These are phyloP conservation scores for Ectropis crepuscularia DNA, from an alignment of 2,888 invertebrate genomes.

Conservation along the genomic window DNA sequence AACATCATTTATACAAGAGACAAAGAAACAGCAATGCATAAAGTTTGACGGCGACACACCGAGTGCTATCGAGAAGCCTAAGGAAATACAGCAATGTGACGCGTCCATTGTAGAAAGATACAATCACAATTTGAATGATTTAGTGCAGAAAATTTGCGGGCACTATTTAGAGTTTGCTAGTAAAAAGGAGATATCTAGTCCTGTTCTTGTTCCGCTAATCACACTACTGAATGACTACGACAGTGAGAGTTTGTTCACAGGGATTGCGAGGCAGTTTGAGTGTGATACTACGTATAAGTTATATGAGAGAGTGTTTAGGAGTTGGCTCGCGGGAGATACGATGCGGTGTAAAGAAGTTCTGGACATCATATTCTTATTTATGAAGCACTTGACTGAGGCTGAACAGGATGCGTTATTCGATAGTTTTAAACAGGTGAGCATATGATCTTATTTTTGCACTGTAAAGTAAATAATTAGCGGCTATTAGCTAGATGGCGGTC, in stretches of 20 bases:
- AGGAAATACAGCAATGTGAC: conserved; percentile 40
- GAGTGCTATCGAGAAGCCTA: not conserved
- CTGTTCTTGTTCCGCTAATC: conserved; percentile 80
- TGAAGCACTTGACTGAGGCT: conserved; percentile 79
- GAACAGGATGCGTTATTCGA: conserved; percentile 84
- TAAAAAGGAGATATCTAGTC: conserved; percentile 62
- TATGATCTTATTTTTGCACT: not conserved
- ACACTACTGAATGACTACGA: conserved; percentile 85
- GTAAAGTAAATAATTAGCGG: too few relatives aligned
- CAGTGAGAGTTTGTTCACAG: conserved; percentile 79
- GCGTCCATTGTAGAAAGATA: conserved; percentile 59
- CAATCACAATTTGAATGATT: conserved; percentile 68
- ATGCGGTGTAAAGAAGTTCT: conserved; percentile 83
- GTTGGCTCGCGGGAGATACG: conserved; percentile 80
- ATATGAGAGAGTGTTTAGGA: conserved; percentile 65
- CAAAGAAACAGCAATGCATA: conserved; percentile 57
- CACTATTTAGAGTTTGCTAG: conserved; percentile 84
- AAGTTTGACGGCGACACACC: conserved; percentile 57
- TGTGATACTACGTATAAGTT: conserved; percentile 52
- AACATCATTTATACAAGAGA: conserved; percentile 49
- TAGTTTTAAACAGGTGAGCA: conserved; percentile 82
- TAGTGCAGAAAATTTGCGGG: conserved; percentile 75
- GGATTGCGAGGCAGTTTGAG: conserved; percentile 66
- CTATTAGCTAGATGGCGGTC: too few relatives aligned
- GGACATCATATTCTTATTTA: conserved; percentile 86